Evolutionary conservation across 1,140 invertebrate genomes (phyloP), one percentile per base, ranked within the genome.

Genomic region (Monochamus saltuarius): DNA sequence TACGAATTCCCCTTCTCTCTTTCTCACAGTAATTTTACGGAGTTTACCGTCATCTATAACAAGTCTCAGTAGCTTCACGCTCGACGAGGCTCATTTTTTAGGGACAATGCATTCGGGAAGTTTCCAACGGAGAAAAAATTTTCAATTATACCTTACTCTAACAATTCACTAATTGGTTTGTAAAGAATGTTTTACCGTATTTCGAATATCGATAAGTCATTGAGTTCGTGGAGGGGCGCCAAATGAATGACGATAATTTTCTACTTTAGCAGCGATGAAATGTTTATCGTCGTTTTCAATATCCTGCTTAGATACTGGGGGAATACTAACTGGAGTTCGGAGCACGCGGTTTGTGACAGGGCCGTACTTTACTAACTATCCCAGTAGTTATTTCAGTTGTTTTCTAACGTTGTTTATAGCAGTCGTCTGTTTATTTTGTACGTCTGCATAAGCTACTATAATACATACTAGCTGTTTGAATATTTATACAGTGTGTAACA

Each of bases 41-140:
- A 63, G 56, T 63, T 63, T 63, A 63, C 55, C 58, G 56, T 63
- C 58, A 63, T 63, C 61, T 63, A 63, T 63, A 59, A 63, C 56
- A 58, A 63, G 61, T 59, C 61, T 51, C 61, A 51, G 61, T 63
- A 57, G 61, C 61, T 59, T 59, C 58, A 52, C 61, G 61, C 61
- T 55, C 58, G 56, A 63, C 52, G 52, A 52, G 35, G 56, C 13
- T 46, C 55, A 50, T 63, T 62, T 59, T 54, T 63, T 63, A 61
- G 55, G 61, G 56, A 59, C 61, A 63, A 55, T 55, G 58, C 22
- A 13, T n/a, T 14, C 16, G 35, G 14, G 34, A 38, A 55, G 13
- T 56, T 59, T 63, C 51, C 43, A 42, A 7, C 2, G 40, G 40
- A 37, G 50, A 51, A 52, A 52, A 63, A 63, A 59, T 63, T 63